phyloP scores from a whole-genome alignment of 2,113 vertebrate species.

The Bucco capensis region DNA sequence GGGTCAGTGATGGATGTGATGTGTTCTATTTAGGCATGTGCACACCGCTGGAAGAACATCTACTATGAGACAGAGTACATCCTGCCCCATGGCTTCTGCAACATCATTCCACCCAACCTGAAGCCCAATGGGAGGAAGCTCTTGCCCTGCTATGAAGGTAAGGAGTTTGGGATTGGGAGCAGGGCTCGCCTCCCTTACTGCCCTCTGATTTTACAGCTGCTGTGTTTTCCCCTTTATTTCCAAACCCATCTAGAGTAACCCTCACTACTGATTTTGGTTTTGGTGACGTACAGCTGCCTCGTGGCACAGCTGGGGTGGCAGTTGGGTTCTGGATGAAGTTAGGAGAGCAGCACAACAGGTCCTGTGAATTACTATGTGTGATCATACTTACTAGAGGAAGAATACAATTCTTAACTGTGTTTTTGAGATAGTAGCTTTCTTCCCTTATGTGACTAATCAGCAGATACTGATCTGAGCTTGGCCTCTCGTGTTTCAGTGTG shows the following conservation, averaged over 20 bases:
- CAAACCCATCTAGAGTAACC: not conserved
- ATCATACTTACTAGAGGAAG: not conserved
- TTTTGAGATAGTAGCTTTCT: not conserved
- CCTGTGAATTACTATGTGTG: not conserved
- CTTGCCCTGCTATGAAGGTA: slow-evolving; percentile 97
- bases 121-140: slow-evolving; percentile 81
- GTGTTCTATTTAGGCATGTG: slow-evolving; percentile 83
- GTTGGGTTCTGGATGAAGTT: not conserved
- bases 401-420: not conserved
- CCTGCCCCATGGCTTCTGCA: slow-evolving; percentile 93
- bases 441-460: not conserved
- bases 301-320: fast-evolving
- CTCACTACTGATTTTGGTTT: not conserved
- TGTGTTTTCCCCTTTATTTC: not conserved
- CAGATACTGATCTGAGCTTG: not conserved
- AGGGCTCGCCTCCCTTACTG: not conserved
- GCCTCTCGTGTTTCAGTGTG: not conserved
- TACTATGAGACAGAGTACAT: slow-evolving; percentile 91
- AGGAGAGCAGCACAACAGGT: not conserved
- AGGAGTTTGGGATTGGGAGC: not conserved
- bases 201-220: not conserved
- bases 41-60: slow-evolving; percentile 98
- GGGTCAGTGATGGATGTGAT: not conserved
- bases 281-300: not conserved
- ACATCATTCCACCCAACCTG: slow-evolving; percentile 87